A percentile compares a stretch with the other conserved stretches of the same genome.
These are phyloP conservation scores for Patella vulgata DNA, from an alignment of 1,140 invertebrate genomes.

Conservation along the genomic window DNA sequence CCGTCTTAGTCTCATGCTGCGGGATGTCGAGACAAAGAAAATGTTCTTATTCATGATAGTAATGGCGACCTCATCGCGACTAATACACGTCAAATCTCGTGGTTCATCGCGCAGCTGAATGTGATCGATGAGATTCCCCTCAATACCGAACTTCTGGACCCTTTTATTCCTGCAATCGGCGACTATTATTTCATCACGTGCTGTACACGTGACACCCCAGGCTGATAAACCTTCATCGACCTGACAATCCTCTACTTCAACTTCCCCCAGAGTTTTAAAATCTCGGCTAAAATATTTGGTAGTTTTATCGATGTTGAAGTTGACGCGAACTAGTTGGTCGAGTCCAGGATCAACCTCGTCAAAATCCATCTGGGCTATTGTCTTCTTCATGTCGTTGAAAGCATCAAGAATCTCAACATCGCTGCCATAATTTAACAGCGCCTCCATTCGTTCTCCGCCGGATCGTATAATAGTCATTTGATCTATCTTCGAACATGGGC, in stretches of 20 bases:
- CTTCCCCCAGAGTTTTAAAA: slow-evolving; percentile 43
- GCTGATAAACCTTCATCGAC: slow-evolving; percentile 43
- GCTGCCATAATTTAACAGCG: slow-evolving; percentile 49
- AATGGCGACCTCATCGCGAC: slow-evolving; percentile 49
- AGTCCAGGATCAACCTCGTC: slow-evolving; percentile 3
- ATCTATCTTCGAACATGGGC: slow-evolving; percentile 7
- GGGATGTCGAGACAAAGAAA: slow-evolving; percentile 43
- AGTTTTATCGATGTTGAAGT: slow-evolving; percentile 40
- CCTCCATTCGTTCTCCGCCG: slow-evolving; percentile 36
- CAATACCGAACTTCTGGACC: slow-evolving; percentile 55
- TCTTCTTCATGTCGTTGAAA: slow-evolving; percentile 42
- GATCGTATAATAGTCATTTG: not conserved
- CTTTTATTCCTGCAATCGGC: slow-evolving; percentile 53
- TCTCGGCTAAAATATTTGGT: slow-evolving; percentile 41
- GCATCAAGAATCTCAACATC: slow-evolving; percentile 52
- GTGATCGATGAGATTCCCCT: slow-evolving; percentile 55
- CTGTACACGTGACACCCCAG: slow-evolving; percentile 55
- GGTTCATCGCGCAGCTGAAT: slow-evolving; percentile 56
- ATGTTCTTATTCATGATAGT: slow-evolving; percentile 51
- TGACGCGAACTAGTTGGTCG: slow-evolving; percentile 37
- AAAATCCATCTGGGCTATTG: slow-evolving; percentile 28
- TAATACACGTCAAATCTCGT: slow-evolving; percentile 50
- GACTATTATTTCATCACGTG: slow-evolving; percentile 54
- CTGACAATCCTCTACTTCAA: slow-evolving; percentile 43
- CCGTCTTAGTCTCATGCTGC: slow-evolving; percentile 42